Percentiles rank a stretch among this genome's conserved stretches.
Conservation (phyloP, 2,113 vertebrate species). For the Albula glossodonta region DNA sequence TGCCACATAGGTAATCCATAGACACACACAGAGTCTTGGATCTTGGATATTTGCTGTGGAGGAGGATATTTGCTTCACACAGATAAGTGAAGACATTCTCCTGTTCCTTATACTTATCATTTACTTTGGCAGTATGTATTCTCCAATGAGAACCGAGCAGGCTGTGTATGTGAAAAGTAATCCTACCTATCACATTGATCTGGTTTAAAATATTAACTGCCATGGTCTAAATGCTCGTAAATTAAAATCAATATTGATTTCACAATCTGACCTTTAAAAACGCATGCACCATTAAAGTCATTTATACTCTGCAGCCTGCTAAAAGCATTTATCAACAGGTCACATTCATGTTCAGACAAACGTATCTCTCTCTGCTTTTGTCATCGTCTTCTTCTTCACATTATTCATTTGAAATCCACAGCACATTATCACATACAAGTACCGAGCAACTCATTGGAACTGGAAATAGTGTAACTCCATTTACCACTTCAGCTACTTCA, state of each 20-base stretch:
- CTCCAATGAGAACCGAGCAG: too few relatives aligned
- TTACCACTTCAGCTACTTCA: too few relatives aligned
- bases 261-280: neutral
- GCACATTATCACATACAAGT: neutral
- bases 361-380: too few relatives aligned
- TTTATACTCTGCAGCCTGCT: too few relatives aligned
- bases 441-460: neutral
- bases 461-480: too few relatives aligned
- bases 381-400: neutral
- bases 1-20: too few relatives aligned
- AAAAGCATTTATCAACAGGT: neutral
- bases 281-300: neutral
- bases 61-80: too few relatives aligned
- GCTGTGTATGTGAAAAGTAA: neutral
- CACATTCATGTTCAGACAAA: neutral
- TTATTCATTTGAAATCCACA: neutral
- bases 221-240: neutral
- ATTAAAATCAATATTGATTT: neutral
- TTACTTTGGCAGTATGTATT: too few relatives aligned
- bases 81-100: too few relatives aligned
- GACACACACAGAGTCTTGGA: too few relatives aligned
- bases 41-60: too few relatives aligned
- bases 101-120: too few relatives aligned
- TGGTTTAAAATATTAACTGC: neutral
- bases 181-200: neutral